phyloP scores from a whole-genome alignment of 2,888 invertebrate species.

The Danaus chrysippus region DNA sequence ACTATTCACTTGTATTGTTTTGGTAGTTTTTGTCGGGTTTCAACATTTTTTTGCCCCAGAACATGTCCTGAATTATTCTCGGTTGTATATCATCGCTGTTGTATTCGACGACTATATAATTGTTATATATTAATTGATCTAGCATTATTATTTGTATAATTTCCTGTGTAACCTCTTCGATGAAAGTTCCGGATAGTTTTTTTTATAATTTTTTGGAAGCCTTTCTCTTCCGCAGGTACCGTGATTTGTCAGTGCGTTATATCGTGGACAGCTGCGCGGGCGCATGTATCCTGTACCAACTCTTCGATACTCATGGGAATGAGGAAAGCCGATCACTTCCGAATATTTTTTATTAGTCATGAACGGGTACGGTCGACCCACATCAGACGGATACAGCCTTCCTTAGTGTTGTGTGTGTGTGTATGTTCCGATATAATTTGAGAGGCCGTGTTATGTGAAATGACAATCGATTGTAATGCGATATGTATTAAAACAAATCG shows the following conservation, averaged over 20 bases:
- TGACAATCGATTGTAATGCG: slow-evolving; percentile 29
- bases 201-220: slow-evolving; percentile 28
- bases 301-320: slow-evolving; percentile 49
- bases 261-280: slow-evolving; percentile 53
- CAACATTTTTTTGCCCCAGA: too few species aligned
- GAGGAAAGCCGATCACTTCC: slow-evolving; percentile 23
- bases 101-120: too few species aligned
- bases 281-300: slow-evolving; percentile 46
- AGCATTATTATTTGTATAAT: neutral
- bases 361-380: slow-evolving; percentile 26
- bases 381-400: slow-evolving; percentile 9
- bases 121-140: too few species aligned
- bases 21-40: too few species aligned
- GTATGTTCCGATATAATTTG: neutral
- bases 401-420: too few species aligned
- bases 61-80: too few species aligned
- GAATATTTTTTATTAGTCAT: slow-evolving; percentile 16
- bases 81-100: too few species aligned
- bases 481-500: slow-evolving; percentile 37
- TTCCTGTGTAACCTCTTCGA: neutral
- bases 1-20: slow-evolving; percentile 2
- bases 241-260: slow-evolving; percentile 46
- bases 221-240: slow-evolving; percentile 73
- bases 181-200: slow-evolving; percentile 1
- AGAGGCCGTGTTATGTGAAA: neutral